phyloP scores from a whole-genome alignment of 2,113 vertebrate species.

The Aphelocoma coerulescens region DNA sequence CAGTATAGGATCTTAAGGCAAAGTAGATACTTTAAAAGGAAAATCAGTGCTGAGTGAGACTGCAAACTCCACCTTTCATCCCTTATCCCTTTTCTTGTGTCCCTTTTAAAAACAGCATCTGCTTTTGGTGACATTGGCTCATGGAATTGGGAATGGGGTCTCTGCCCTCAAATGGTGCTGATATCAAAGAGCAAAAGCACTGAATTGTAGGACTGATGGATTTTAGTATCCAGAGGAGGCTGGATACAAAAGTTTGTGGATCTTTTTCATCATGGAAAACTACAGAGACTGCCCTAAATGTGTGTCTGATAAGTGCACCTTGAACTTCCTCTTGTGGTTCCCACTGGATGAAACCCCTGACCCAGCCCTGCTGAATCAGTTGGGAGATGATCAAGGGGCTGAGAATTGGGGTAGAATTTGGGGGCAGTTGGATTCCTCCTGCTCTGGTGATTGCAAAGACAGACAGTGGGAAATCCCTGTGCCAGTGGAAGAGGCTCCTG shows the following conservation, averaged over 20 bases:
- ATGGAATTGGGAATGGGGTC: neutral
- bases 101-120: neutral
- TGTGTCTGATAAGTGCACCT: neutral
- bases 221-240: neutral
- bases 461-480: neutral
- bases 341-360: neutral
- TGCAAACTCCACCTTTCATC: neutral
- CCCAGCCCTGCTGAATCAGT: neutral
- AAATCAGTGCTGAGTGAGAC: neutral
- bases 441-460: neutral
- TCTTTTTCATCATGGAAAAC: neutral
- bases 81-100: neutral
- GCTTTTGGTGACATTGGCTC: neutral
- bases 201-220: accelerated
- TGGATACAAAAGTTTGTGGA: neutral
- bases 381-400: neutral
- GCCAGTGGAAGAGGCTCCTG: neutral
- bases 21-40: accelerated
- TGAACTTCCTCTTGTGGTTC: neutral
- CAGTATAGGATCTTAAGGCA: accelerated
- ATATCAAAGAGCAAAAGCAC: neutral
- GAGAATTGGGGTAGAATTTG: neutral
- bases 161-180: neutral
- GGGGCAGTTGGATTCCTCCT: neutral
- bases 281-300: neutral